Percentiles rank a stretch among this genome's conserved stretches.
phyloP scores from a whole-genome alignment of 2,797 vertebrate genomes.

The Syncerus caffer region DNA sequence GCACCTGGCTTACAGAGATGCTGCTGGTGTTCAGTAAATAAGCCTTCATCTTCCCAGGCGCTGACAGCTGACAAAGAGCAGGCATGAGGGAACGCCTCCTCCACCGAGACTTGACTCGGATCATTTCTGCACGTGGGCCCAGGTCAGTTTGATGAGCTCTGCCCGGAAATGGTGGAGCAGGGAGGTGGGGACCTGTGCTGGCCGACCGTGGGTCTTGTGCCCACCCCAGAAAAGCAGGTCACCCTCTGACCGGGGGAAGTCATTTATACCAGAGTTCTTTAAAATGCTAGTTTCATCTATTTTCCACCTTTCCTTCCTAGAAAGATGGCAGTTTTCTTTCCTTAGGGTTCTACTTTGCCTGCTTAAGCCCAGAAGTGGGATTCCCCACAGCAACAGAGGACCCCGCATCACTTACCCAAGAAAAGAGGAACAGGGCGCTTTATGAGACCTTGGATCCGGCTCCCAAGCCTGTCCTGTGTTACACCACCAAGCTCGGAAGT shows the following conservation, averaged over 20 bases:
- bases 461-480: background rate
- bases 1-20: background rate
- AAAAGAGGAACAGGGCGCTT: background rate
- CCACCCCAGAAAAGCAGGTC: background rate
- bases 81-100: background rate
- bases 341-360: background rate
- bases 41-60: background rate
- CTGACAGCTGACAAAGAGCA: background rate
- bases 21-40: background rate
- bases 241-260: background rate
- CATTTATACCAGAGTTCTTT: background rate
- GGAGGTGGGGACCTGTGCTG: background rate
- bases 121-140: background rate
- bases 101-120: background rate
- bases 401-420: background rate
- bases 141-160: background rate
- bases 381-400: background rate
- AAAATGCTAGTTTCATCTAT: background rate
- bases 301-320: background rate
- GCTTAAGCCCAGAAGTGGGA: background rate
- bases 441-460: background rate
- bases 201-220: background rate
- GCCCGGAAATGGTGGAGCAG: background rate
- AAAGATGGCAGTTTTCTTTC: background rate
- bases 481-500: rapidly evolving